Evolutionary conservation across 2,113 vertebrate species (phyloP).

Genomic region (Conger conger): DNA sequence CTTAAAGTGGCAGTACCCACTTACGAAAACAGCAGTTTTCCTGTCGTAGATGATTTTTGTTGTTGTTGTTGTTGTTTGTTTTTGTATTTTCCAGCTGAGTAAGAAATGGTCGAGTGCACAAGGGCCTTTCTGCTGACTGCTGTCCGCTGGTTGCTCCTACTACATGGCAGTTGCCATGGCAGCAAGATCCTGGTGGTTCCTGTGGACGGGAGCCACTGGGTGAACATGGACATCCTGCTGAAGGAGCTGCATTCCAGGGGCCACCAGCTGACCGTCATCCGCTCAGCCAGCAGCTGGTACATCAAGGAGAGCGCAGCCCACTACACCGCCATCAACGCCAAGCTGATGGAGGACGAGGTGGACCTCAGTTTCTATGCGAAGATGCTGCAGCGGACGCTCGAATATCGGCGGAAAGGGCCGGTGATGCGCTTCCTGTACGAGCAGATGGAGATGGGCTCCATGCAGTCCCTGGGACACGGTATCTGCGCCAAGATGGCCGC

Average conservation of each 20-base stretch:
- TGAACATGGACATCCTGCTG: slow-evolving; percentile 74
- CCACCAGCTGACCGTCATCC: slow-evolving; percentile 69
- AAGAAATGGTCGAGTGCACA: background rate
- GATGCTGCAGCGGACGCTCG: slow-evolving; percentile 40
- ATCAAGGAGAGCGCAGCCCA: slow-evolving; percentile 52
- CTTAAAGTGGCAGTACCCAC: too few species aligned
- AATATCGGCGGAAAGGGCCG: slow-evolving; percentile 20
- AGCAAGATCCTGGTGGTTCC: slow-evolving; percentile 76
- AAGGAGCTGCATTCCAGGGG: slow-evolving; percentile 64
- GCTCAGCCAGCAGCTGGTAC: slow-evolving; percentile 61
- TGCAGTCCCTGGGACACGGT: slow-evolving; percentile 34
- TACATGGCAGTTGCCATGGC: slow-evolving; percentile 21
- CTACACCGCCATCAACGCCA: slow-evolving; percentile 44
- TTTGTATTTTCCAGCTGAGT: background rate
- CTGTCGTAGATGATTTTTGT: too few species aligned
- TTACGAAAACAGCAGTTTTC: background rate
- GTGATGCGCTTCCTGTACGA: slow-evolving; percentile 51
- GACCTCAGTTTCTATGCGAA: slow-evolving; percentile 45
- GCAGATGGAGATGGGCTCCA: rapidly evolving
- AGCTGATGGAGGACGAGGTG: slow-evolving; percentile 33
- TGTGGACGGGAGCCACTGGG: slow-evolving; percentile 75
- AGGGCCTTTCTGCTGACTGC: background rate
- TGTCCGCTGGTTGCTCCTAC: slow-evolving; percentile 30
- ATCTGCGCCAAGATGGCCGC: slow-evolving; percentile 37
- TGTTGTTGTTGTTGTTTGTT: background rate